Base-by-base conservation (phyloP, 37 sponge, comb jelly and placozoan genomes). In the Crambe crambe region DNA sequence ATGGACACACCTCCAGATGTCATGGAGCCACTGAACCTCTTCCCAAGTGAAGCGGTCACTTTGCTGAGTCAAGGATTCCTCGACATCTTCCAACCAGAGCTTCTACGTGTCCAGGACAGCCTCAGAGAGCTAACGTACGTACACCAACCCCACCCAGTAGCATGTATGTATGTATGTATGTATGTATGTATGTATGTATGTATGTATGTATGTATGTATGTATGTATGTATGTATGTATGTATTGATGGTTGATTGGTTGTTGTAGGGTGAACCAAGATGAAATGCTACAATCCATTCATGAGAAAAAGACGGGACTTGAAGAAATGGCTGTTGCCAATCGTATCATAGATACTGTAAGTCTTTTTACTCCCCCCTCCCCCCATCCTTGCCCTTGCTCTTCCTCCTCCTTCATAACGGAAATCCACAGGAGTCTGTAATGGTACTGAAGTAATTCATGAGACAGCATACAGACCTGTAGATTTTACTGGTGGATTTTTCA, bases 201-300 rank as follows among this genome's bases (percentile, higher is more conserved):
- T 32, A 26, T 72, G 63, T 21, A 32, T 12, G 66, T 65, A 63
- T 82, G 63, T 61, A 6, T 39, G 22, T 40, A 15, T 3, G 21
- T 26, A 30, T 3, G 25, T 3, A 37, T 67, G 68, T 67, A 37
- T 67, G 68, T 3, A 15, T 32, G 75, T 26, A 58, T 56, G 59
- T 26, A 58, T 74, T 57, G 38, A 37, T 74, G 58, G 54, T 57
- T 67, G 68, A 35, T 6, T 67, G 68, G 3, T 32, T 67, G 68
- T 29, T n/a, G 21, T 38, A 79, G 84, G 23, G 39, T 58, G 35
- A 73, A 70, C 63, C 88, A 87, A 69, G 88, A 81, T 37, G 82
- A 81, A 20, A 87, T 87, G 88, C 74, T 89, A 29, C 37, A 39
- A 18, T 89, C 89, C 71, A 78, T 89, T 0, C 67, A 74, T 8